A percentile compares a stretch with the other conserved stretches of the same genome.
Evolutionary conservation across 2,797 vertebrate genomes (phyloP).

Genomic region (Columba guinea): DNA sequence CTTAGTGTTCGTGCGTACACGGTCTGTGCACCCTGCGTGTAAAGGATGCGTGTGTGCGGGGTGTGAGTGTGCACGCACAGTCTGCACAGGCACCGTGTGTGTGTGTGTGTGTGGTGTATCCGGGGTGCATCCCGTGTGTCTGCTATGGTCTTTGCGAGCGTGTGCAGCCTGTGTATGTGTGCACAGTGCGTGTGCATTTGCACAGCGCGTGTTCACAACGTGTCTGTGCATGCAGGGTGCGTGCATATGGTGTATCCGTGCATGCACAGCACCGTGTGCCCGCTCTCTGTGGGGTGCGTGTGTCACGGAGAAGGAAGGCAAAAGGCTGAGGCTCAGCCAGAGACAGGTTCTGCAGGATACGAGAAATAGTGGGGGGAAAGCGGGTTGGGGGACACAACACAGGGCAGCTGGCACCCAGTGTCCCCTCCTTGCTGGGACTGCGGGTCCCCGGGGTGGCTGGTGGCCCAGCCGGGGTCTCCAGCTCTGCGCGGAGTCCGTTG

Average conservation of each 20-base stretch:
- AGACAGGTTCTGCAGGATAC: not conserved
- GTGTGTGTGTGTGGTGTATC: not conserved
- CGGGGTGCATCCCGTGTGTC: accelerated
- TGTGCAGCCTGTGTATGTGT: not conserved
- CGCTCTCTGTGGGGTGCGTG: not conserved
- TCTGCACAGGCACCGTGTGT: not conserved
- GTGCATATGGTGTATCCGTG: not conserved
- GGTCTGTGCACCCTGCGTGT: not conserved
- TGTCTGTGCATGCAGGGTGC: not conserved
- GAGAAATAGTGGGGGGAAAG: not conserved
- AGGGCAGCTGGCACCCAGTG: accelerated
- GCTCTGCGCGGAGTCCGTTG: not conserved
- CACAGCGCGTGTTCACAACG: too few relatives aligned
- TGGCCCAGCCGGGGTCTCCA: not conserved
- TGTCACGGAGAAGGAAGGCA: not conserved
- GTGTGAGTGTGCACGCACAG: not conserved
- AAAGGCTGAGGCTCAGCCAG: not conserved
- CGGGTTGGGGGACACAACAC: not conserved
- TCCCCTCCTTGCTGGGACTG: not conserved
- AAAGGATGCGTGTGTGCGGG: accelerated
- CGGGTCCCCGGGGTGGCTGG: accelerated
- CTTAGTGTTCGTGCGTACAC: too few relatives aligned
- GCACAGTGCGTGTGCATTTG: not conserved
- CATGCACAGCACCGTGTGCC: not conserved
- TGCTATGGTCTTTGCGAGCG: too few relatives aligned